Evolutionary conservation across 1,140 invertebrate genomes (phyloP), one percentile per base, ranked within the genome.

Genomic region (Habropoda laboriosa): DNA sequence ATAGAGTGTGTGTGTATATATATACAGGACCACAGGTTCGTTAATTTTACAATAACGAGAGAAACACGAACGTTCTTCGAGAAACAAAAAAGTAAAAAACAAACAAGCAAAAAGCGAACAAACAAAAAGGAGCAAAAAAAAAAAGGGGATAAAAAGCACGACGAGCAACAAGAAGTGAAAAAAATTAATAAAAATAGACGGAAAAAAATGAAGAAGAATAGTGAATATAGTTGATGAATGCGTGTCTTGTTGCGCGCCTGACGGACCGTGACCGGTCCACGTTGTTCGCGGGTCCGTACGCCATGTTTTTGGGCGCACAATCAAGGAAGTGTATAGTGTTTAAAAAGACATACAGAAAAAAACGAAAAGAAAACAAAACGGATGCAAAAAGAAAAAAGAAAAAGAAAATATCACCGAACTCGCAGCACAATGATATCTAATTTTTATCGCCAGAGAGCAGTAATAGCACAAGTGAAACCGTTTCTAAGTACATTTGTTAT

Each of bases 401-500:
- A n/a, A n/a, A n/a, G n/a, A n/a, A n/a, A n/a, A n/a, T n/a, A n/a
- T n/a, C n/a, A n/a, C n/a, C n/a, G n/a, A n/a, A 67, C 73, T 85
- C 72, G 71, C 82, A 76, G 73, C 53, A 86, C 80, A 82, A 86
- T 82, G 81, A 86, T 81, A 82, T 86, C 81, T 86, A 77, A 82
- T 86, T 86, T 78, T 78, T 86, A 86, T 86, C 74, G 70, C 66
- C 84, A 80, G 85, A 81, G 85, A 76, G 78, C 84, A 82, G 81
- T 86, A 83, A 87, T 84, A 75, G 82, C 86, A 82, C 86, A 87
- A 79, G 86, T 85, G 85, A 87, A 85, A 87, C 86, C 85, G 86
- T 86, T 87, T 80, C 75, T 87, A 87, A 87, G 84, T 80, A 86
- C 78, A 83, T 88, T 88, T 88, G 87, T 88, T 88, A 87, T 83